Evolutionary conservation across 1,140 invertebrate genomes (phyloP), one percentile per base, ranked within the genome.

Genomic region (Saxidomus purpurata): DNA sequence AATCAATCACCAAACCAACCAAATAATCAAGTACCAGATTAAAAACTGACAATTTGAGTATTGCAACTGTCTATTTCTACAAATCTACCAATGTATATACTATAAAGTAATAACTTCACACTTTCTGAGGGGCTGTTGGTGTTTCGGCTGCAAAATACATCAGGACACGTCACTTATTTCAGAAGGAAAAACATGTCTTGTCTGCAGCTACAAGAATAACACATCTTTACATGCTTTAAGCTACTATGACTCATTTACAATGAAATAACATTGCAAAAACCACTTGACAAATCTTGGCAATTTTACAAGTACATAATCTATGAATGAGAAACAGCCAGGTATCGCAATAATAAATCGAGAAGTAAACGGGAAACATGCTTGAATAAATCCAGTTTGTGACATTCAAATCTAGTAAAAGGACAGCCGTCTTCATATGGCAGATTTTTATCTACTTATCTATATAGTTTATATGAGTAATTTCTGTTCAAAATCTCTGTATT

Each of bases 281-380:
- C 36, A 40, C 34, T 71, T 71, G 67, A 71, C 67, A 71, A 38
- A 71, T 19, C 17, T 77, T 77, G 74, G 74, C 74, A 77, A 31
- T 36, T 38, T 13, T 71, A 52, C 74, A 77, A 47, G 47, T 31
- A 77, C 47, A 77, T 77, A 52, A 77, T 34, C 25, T 77, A 77
- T 77, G 74, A 77, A 77, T 77, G 74, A 77, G 47, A 49, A 47
- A 38, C 34, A 1, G 17, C 34, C 40, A 49, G 74, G 74, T 77
- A 77, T 52, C n/a, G 17, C 11, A 22, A 71, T 71, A 40, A 71
- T 71, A 71, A 40, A 71, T 43, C 4, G 13, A 71, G 34, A 38
- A 40, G 31, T n/a, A 15, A 43, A 43, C 1, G 8, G 74, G 74
- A 77, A 49, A 34, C 47, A 77, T 25, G 40, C 74, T 34, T 77